phyloP scores from a whole-genome alignment of 2,113 vertebrate species.

The Tringa solitaria region DNA sequence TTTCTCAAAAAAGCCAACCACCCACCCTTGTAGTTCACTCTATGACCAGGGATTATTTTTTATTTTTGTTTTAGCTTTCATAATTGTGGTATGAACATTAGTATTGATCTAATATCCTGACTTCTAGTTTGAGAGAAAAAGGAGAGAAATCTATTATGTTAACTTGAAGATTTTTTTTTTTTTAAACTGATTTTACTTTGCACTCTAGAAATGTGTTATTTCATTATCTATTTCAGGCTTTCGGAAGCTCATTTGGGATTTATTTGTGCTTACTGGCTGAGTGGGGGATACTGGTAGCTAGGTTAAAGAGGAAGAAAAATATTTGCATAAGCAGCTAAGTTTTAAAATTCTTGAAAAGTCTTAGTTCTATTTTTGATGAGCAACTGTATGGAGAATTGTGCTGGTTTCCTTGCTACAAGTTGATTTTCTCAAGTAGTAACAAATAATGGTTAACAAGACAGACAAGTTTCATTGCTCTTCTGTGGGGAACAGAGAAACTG shows the following conservation, averaged over 20 bases:
- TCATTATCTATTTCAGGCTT: neutral
- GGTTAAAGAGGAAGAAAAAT: neutral
- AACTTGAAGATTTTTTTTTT: neutral
- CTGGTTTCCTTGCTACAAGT: neutral
- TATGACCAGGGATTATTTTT: neutral
- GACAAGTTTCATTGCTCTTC: neutral
- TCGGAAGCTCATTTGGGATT: neutral
- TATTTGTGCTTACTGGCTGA: neutral
- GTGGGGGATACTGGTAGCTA: neutral
- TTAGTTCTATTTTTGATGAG: neutral
- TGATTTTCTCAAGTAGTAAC: neutral
- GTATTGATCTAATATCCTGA: neutral
- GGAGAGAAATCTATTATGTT: neutral
- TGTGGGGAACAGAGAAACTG: neutral
- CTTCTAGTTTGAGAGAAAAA: neutral
- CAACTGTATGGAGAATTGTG: fast-evolving
- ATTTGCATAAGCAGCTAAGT: neutral
- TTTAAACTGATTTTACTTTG: neutral
- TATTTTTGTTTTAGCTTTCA: neutral
- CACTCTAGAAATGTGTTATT: neutral
- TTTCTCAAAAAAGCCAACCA: neutral
- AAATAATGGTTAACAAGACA: neutral
- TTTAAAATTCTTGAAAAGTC: neutral
- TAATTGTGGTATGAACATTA: neutral
- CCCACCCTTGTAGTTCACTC: fast-evolving